Evolutionary conservation across 2,797 vertebrate genomes (phyloP).

Genomic region (Gallirallus australis): DNA sequence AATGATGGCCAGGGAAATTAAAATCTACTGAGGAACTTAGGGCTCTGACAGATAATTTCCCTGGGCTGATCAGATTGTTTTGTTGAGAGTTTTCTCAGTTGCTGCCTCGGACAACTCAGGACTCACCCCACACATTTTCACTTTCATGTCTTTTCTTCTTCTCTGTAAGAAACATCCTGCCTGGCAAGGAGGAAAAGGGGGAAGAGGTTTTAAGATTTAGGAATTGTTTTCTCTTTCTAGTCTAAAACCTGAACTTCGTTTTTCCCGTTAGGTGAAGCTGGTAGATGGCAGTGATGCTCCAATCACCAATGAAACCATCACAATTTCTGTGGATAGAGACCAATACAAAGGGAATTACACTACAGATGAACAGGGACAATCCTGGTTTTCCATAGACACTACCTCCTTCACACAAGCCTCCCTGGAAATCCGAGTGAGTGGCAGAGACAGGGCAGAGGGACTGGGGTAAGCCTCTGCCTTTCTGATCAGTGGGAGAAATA

Average conservation of each 20-base stretch:
- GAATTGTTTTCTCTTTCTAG: neutral
- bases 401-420: neutral
- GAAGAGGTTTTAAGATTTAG: neutral
- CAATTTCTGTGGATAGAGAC: slow-evolving; percentile 19
- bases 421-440: slow-evolving; percentile 74
- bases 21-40: neutral
- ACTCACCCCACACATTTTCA: neutral
- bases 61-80: neutral
- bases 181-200: neutral
- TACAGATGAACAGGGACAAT: slow-evolving; percentile 68
- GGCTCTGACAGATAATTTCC: neutral
- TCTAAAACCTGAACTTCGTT: neutral
- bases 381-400: slow-evolving; percentile 73
- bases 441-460: neutral
- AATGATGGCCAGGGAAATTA: neutral
- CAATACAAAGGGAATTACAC: slow-evolving; percentile 48
- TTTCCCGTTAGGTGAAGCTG: slow-evolving; percentile 69
- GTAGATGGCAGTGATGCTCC: slow-evolving; percentile 65
- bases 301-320: slow-evolving; percentile 61
- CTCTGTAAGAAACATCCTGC: neutral
- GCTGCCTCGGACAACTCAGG: neutral
- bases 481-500: neutral
- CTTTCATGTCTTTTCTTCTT: neutral
- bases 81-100: neutral
- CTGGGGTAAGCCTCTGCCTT: neutral